Conservation (phyloP, 1,140 invertebrate species). For the Cheumatopsyche charites region DNA sequence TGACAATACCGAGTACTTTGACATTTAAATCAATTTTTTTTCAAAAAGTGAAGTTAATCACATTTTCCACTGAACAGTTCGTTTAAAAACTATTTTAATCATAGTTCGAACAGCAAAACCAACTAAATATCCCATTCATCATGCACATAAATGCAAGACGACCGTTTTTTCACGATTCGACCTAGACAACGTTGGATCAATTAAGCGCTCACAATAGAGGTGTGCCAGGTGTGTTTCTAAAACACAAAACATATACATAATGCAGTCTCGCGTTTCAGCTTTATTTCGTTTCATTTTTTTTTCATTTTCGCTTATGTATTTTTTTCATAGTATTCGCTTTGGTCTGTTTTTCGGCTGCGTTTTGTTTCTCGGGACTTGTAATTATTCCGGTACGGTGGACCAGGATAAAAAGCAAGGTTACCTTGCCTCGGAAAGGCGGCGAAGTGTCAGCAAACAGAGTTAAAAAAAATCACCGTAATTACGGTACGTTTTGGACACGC, state of each 20-base stretch:
- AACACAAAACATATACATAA: not conserved
- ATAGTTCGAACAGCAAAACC: too few relatives aligned
- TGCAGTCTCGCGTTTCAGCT: not conserved
- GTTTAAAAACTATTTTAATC: too few relatives aligned
- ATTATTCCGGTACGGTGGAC: conserved; percentile 31
- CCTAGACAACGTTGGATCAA: conserved; percentile 41
- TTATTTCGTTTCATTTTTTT: not conserved
- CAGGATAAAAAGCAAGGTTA: conserved; percentile 37
- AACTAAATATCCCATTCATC: too few relatives aligned
- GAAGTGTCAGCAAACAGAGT: conserved; percentile 19
- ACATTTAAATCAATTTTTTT: too few relatives aligned
- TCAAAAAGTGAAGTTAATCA: too few relatives aligned
- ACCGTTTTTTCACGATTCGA: conserved; percentile 32
- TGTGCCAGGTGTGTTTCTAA: conserved; percentile 15
- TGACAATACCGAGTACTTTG: too few relatives aligned
- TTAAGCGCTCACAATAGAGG: conserved; percentile 34
- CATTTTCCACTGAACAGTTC: too few relatives aligned
- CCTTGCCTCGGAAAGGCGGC: conserved; percentile 21
- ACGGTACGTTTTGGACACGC: too few relatives aligned
- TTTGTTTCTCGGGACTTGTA: not conserved
- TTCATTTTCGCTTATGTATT: not conserved
- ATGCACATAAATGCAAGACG: too few relatives aligned
- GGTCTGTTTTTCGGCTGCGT: not conserved
- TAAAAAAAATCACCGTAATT: not conserved
- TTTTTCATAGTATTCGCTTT: not conserved